Base-by-base conservation (phyloP, 2,888 invertebrate genomes). In the Hirtodrosophila confusa region DNA sequence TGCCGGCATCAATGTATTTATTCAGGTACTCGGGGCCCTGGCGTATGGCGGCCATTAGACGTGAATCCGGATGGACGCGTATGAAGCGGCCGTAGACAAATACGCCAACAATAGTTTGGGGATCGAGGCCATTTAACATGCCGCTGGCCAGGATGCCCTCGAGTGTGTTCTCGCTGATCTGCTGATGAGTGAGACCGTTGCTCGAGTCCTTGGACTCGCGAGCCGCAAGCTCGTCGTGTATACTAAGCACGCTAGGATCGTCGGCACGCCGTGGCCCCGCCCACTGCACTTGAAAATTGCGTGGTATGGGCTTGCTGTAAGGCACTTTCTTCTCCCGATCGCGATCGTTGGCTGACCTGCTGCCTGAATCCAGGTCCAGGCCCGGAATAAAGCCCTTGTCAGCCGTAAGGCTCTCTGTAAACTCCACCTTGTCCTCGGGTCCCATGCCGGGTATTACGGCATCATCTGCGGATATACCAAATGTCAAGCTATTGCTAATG, bases 241-340 rank as follows among this genome's bases (percentile, higher is more conserved):
- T 86, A 61, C 70, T 78, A 0, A 80, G 78, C 39, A 85, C 86
- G 36, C 78, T 80, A 43, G 93, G 93, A 74, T 93, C 93, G 62
- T 94, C 94, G 65, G 93, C 92, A 35, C 93, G 92, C 47, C 94
- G 93, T 54, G 95, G 95, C 90, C 96, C 96, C 86, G 97, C 97
- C 99, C 99, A 99, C 78, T 98, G 97, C n/a, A 97, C 97, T 92
- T 98, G 98, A 93, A 99, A 99, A 89, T 97, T 97, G 84, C 97
- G 95, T 3, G 98, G 98, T 90, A 99, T 98, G 11, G 98, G 98
- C 91, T 98, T 98, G 82, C 98, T 97, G 89, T 97, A 98, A 6
- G 98, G 98, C 55, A 97, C 97, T 90, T 96, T 96, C 89, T 96
- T 96, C 37, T 95, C 93, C 80, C 95, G 95, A 90, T 95, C 95